A percentile compares a stretch with the other conserved stretches of the same genome.
Conservation (phyloP, 2,797 vertebrate species). For the Typhlichthys eigenmanni region DNA sequence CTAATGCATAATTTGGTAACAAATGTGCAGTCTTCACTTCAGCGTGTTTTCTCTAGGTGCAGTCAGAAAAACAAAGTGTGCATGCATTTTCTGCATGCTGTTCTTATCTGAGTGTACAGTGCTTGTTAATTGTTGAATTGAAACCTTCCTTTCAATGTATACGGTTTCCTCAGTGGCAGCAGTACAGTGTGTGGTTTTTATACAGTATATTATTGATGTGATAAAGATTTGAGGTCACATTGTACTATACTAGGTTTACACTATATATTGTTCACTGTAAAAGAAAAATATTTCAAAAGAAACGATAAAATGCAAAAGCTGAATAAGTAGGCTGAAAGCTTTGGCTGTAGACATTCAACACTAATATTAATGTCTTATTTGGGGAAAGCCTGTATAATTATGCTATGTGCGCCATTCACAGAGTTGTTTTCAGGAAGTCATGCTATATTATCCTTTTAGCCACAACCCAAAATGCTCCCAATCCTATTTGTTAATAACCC, state of each 20-base stretch:
- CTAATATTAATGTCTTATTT: slow-evolving; percentile 29
- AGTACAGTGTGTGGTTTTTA: background rate
- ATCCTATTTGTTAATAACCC: slow-evolving; percentile 53
- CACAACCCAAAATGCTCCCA: slow-evolving; percentile 45
- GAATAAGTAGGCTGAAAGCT: background rate
- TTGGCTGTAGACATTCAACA: slow-evolving; percentile 6
- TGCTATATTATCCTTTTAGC: slow-evolving; percentile 43
- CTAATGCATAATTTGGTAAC: slow-evolving; percentile 66
- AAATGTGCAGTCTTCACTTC: slow-evolving; percentile 66
- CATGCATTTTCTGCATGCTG: slow-evolving; percentile 39
- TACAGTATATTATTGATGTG: slow-evolving; percentile 13
- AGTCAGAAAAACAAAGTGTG: slow-evolving; percentile 61
- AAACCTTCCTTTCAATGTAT: slow-evolving; percentile 32
- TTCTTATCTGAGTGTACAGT: slow-evolving; percentile 60
- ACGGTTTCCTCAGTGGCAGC: background rate
- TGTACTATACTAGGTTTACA: slow-evolving; percentile 10
- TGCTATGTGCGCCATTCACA: slow-evolving; percentile 30
- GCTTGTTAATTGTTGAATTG: slow-evolving; percentile 54
- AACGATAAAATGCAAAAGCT: no score
- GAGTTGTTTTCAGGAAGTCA: slow-evolving; percentile 30
- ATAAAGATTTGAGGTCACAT: slow-evolving; percentile 26
- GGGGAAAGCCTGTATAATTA: slow-evolving; percentile 40
- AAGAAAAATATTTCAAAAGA: background rate
- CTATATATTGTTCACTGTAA: slow-evolving; percentile 19
- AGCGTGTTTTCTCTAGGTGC: slow-evolving; percentile 46